These are phyloP conservation scores for Diglossa cyanea DNA, from an alignment of 2,797 vertebrate species.

Conservation along the genomic window DNA sequence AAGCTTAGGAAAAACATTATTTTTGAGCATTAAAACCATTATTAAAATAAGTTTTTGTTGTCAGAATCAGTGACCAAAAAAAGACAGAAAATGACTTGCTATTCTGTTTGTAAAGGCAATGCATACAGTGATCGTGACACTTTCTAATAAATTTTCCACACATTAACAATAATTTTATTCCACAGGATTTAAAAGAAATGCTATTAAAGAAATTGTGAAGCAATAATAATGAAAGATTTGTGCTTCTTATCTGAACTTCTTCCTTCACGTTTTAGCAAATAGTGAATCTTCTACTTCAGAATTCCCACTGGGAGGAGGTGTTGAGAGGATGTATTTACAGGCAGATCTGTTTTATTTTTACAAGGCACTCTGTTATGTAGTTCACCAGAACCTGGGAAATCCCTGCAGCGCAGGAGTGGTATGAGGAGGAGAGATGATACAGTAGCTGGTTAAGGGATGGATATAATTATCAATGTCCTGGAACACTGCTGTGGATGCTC, in stretches of 20 bases:
- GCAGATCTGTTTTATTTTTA: not conserved
- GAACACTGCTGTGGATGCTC: not conserved
- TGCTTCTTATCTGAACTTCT: not conserved
- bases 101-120: not conserved
- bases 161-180: not conserved
- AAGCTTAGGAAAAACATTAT: not conserved
- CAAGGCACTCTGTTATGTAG: not conserved
- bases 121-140: not conserved
- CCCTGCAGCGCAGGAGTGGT: not conserved
- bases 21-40: not conserved
- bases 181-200: not conserved
- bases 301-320: not conserved
- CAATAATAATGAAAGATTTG: not conserved
- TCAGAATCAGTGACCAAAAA: not conserved
- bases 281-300: not conserved
- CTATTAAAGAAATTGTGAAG: not conserved
- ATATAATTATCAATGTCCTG: not conserved
- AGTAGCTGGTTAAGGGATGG: not conserved
- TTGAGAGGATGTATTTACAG: not conserved
- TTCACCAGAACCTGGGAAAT: not conserved
- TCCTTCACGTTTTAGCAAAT: not conserved
- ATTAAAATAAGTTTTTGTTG: not conserved
- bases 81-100: not conserved
- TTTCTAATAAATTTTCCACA: not conserved
- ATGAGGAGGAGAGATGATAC: not conserved